Base-by-base conservation (phyloP, 2,113 vertebrate genomes). In the Hipposideros armiger region DNA sequence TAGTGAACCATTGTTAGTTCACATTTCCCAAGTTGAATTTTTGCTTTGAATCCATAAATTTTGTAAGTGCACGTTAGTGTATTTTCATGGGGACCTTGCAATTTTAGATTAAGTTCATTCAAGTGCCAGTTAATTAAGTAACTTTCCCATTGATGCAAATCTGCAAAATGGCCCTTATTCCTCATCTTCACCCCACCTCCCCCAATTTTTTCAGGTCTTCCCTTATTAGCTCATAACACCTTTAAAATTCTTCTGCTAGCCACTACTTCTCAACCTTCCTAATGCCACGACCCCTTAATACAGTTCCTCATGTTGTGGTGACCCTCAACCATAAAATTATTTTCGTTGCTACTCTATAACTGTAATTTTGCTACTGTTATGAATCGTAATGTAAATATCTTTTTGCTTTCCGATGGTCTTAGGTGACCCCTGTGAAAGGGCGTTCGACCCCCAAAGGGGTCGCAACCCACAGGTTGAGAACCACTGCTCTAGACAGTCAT, bases 101-200 rank as follows among this genome's bases (percentile, higher is more conserved):
- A 73, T 56, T 82, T 58, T 56, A 32, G 50, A 42, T 95, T 54
- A 91, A 89, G 22, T 73, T 40, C 28, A 83, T 73, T 92, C 45
- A 83, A 87, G 36, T 95, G 28, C 56, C 86, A 80, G 62, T 90
- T 76, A 85, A 60, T 30, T 58, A 82, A 72, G 62, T 22, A 66
- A 50, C 42, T 87, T 90, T 45, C 50, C 50, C 36, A 28, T 88
- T 45, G 80, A 91, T 52, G 32, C 40, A 85, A 85, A 93, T 88
- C 42, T 91, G 72, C 30, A 58, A 73, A 74, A 42, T 67, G 9
- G 17, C 30, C 30, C 50, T 93, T 83, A 54, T 10, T 78, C 28
- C 24, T 87, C 36, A 90, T 20, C 28, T 80, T 91, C n/a, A 69
- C 2, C 6, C 4, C 14, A 15, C 26, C 11, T 15, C 4, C 10